These are phyloP conservation scores for Melinaea marsaeus DNA, from an alignment of 2,888 invertebrate genomes.

Conservation along the genomic window DNA sequence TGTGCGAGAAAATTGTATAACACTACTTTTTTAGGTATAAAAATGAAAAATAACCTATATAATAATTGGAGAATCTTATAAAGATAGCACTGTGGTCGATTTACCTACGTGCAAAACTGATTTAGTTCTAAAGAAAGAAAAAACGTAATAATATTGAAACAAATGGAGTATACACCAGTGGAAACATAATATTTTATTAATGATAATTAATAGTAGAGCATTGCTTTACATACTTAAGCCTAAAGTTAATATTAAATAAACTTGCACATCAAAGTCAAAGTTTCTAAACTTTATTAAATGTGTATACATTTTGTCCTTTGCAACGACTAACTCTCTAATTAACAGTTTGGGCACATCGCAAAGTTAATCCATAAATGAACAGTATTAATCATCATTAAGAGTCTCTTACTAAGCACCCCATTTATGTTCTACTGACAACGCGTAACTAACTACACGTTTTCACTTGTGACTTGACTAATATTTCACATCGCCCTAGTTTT, in stretches of 20 bases:
- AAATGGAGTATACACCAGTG: background rate
- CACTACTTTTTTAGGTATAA: no score
- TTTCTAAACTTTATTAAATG: constrained; percentile 3
- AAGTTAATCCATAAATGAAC: constrained; percentile 72
- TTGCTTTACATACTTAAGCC: background rate
- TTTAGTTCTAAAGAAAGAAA: no score
- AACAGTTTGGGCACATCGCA: constrained; percentile 57
- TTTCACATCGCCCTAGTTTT: constrained; percentile 71
- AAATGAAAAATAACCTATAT: no score
- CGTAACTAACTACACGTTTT: constrained; percentile 69
- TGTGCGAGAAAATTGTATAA: no score
- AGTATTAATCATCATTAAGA: constrained; percentile 77
- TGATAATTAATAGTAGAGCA: background rate
- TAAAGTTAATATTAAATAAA: constrained; percentile 5
- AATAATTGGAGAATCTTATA: no score
- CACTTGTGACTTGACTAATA: constrained; percentile 72
- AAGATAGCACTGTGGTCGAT: no score
- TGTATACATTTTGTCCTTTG: constrained; percentile 9
- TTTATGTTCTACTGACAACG: constrained; percentile 69
- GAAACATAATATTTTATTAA: background rate
- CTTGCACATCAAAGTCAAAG: constrained; percentile 6
- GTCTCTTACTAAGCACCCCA: constrained; percentile 64
- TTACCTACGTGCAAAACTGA: no score
- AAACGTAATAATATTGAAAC: no score
- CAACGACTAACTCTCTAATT: constrained; percentile 30